Conservation (phyloP, 2,888 invertebrate genomes). For the Masnerella sp. region DNA sequence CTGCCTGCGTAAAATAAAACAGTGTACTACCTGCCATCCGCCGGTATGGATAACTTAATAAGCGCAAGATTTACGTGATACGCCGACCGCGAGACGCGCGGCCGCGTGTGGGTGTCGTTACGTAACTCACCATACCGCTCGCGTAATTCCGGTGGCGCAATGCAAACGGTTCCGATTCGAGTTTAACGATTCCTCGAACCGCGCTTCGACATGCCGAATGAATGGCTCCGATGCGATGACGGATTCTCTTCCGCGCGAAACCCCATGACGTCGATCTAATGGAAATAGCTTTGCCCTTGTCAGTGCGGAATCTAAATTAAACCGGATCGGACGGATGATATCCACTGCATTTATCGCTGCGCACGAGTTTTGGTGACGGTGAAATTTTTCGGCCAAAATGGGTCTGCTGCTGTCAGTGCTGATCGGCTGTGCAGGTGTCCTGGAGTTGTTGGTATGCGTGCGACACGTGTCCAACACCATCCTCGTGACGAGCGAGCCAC, state of each 20-base stretch:
- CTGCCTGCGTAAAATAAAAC: constrained; percentile 72
- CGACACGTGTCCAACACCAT: constrained; percentile 69
- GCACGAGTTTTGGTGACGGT: constrained; percentile 9
- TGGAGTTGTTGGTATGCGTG: constrained; percentile 82
- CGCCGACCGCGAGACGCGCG: constrained; percentile 40
- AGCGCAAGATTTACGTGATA: constrained; percentile 50
- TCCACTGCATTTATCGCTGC: neutral
- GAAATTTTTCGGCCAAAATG: constrained; percentile 77
- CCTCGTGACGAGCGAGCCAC: constrained; percentile 64
- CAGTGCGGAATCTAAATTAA: too few relatives aligned
- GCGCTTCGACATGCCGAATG: too few relatives aligned
- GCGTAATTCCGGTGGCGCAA: constrained; percentile 10
- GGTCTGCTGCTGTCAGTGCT: constrained; percentile 87
- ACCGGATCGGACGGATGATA: too few relatives aligned
- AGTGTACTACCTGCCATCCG: constrained; percentile 69
- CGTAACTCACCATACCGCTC: constrained; percentile 32
- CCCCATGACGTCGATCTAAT: too few relatives aligned
- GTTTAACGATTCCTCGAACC: neutral
- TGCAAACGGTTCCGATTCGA: constrained; percentile 2
- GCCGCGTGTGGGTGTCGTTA: constrained; percentile 65
- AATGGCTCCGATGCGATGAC: too few relatives aligned
- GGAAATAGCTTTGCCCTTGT: too few relatives aligned
- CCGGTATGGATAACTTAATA: constrained; percentile 68
- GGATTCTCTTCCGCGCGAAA: too few relatives aligned
- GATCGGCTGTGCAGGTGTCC: constrained; percentile 86